Base-by-base conservation (phyloP, 2,888 invertebrate genomes). In the Ectemnius continuus region DNA sequence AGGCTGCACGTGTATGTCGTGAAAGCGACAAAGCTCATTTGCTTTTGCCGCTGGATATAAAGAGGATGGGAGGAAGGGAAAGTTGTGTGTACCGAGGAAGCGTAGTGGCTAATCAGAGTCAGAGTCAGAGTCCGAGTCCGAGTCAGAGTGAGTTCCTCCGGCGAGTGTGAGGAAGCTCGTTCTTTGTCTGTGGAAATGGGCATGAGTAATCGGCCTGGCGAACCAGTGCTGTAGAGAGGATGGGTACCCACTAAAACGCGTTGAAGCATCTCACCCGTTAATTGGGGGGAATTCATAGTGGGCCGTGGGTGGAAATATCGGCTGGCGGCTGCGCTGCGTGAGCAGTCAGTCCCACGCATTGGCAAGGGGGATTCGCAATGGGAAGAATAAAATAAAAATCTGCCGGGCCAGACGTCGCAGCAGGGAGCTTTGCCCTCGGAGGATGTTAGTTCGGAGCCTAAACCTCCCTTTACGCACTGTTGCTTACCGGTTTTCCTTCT, bases 381-480 rank as follows among this genome's bases (percentile, higher is more conserved):
- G 72, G 69, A 76, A 59, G 75, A 73, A 76, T 36, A 36, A 70
- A 76, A 76, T 81, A 83, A 80, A 76, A 84, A 81, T 71, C 63
- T 11, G 78, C 72, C 76, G 70, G 76, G 62, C 69, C 76, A 83
- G 79, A 73, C 76, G 61, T 61, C 82, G 67, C 80, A 76, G 79
- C 75, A 60, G 81, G 81, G 76, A 72, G 67, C 70, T 65, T 63
- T 45, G 20, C 59, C 62, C 48, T 66, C 67, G 18, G 66, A 58
- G 16, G 70, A 75, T 62, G 61, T 65, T 70, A 82, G 65, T 13
- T 47, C 67, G 67, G 61, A 46, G 52, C 64, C 71, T 66, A 70
- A 69, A 61, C 65, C 59, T 47, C 16, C 13, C 4, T 20, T 52
- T 52, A 52, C 52, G 16, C 52, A 6, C 52, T 16, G n/a, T 5